A percentile compares a stretch with the other conserved stretches of the same genome.
phyloP scores from a whole-genome alignment of 2,888 invertebrate genomes.

The Sarcophaga subvicina region DNA sequence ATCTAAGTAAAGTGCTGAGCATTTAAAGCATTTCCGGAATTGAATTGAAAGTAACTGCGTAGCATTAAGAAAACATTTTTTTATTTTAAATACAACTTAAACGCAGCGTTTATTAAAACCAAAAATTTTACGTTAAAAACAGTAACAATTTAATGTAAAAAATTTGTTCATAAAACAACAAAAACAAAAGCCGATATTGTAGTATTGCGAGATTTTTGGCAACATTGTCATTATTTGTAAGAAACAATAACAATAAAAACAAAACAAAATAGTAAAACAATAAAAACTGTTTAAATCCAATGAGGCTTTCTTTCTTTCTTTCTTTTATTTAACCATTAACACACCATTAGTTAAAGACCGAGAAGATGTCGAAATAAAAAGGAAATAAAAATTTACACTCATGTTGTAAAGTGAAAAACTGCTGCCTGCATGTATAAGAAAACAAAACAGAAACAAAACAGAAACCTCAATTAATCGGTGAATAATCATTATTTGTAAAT shows the following conservation, averaged over 20 bases:
- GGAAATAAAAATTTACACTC: background rate
- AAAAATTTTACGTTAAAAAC: background rate
- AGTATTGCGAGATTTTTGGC: too few relatives aligned
- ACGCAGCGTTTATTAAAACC: background rate
- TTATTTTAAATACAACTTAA: background rate
- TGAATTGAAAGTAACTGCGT: background rate
- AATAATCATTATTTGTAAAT: constrained; percentile 41
- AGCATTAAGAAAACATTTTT: too few relatives aligned
- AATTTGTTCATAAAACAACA: background rate
- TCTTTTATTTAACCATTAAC: constrained; percentile 25
- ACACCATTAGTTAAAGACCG: constrained; percentile 11
- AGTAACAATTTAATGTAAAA: background rate
- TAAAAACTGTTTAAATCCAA: background rate
- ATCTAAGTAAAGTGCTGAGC: too few relatives aligned
- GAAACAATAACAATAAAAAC: background rate
- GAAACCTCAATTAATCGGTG: constrained; percentile 14
- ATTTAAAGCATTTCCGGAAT: constrained; percentile 30
- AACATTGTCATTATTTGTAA: background rate
- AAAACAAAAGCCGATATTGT: too few relatives aligned
- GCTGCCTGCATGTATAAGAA: too few relatives aligned
- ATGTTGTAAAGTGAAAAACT: too few relatives aligned
- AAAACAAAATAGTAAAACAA: constrained; percentile 23
- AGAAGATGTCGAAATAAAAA: background rate
- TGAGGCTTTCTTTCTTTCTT: background rate
- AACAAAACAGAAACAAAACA: background rate